These are phyloP conservation scores for Myotis vivesi DNA, from an alignment of 2,797 vertebrate genomes.

Conservation along the genomic window DNA sequence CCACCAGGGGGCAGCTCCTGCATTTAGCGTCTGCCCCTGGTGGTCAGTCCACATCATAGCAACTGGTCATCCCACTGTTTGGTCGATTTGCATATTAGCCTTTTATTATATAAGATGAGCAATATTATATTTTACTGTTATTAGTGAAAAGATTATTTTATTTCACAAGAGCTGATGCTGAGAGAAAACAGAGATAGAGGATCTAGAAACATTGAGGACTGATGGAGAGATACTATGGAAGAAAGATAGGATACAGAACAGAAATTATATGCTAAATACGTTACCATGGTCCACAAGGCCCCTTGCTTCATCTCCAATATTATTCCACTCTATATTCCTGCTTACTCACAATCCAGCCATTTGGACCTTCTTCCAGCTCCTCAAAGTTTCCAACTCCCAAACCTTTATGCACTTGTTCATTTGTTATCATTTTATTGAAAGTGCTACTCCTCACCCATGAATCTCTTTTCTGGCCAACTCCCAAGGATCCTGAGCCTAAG, in stretches of 20 bases:
- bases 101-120: too few relatives aligned
- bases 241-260: background rate
- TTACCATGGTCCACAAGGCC: background rate
- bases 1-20: too few relatives aligned
- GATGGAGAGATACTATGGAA: background rate
- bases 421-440: background rate
- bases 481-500: background rate
- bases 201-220: background rate
- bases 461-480: background rate
- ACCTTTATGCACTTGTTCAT: background rate
- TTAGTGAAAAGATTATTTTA: background rate
- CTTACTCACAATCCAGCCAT: background rate
- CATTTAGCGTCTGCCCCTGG: too few relatives aligned
- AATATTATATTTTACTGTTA: background rate
- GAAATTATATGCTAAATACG: background rate
- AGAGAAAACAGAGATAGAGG: background rate
- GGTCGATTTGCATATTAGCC: too few relatives aligned
- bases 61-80: too few relatives aligned
- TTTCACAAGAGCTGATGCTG: background rate
- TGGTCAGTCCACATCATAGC: too few relatives aligned
- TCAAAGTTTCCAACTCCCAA: background rate
- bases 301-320: background rate
- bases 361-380: background rate
- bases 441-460: background rate
- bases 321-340: background rate